phyloP scores from a whole-genome alignment of 2,888 invertebrate species.

The Scaptomyza reducta region DNA sequence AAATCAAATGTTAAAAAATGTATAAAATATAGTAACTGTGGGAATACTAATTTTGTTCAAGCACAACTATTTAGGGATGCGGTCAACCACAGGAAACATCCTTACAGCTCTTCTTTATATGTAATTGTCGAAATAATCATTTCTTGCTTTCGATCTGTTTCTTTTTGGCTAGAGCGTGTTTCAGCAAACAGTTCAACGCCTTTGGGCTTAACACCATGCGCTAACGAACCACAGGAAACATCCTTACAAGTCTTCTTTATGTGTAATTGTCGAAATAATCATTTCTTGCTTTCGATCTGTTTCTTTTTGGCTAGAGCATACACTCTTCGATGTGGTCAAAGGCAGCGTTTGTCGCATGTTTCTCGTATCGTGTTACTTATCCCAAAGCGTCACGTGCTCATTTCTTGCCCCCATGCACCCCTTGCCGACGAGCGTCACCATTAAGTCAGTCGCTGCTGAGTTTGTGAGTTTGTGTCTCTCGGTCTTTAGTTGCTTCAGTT shows the following conservation, averaged over 20 bases:
- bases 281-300: neutral
- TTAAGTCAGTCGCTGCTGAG: slow-evolving; percentile 51
- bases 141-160: neutral
- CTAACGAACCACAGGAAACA: neutral
- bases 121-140: neutral
- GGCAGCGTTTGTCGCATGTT: slow-evolving; percentile 4
- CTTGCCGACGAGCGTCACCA: slow-evolving; percentile 33
- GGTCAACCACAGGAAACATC: neutral
- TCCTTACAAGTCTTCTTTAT: neutral
- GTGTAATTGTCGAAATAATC: neutral
- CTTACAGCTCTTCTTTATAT: neutral
- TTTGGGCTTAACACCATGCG: neutral
- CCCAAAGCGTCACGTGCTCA: slow-evolving; percentile 61
- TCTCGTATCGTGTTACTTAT: slow-evolving; percentile 55
- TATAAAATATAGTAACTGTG: too few species aligned
- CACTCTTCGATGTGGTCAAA: slow-evolving; percentile 8
- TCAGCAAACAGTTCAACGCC: neutral
- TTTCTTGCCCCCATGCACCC: slow-evolving; percentile 26
- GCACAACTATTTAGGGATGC: too few species aligned
- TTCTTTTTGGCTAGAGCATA: slow-evolving; percentile 7
- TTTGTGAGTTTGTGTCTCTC: slow-evolving; percentile 27
- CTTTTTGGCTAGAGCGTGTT: slow-evolving; percentile 11
- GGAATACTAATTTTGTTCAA: too few species aligned
- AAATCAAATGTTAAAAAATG: too few species aligned
- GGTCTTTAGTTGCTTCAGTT: slow-evolving; percentile 38